Percentiles rank a stretch among this genome's conserved stretches.
phyloP scores from a whole-genome alignment of 2,888 invertebrate genomes.

The Clusia tigrina region DNA sequence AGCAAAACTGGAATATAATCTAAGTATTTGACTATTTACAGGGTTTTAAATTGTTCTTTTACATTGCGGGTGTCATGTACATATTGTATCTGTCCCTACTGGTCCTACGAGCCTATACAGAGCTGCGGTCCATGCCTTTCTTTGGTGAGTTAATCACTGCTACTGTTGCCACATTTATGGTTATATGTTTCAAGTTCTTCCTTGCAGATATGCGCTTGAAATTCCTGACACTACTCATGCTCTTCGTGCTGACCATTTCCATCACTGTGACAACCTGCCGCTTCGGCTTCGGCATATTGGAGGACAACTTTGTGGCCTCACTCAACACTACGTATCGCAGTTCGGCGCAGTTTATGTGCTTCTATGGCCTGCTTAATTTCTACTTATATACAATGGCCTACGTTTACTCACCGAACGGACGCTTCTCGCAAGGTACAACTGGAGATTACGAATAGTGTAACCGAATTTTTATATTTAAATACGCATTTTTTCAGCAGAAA shows the following conservation, averaged over 20 bases:
- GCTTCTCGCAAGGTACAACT: conserved; percentile 81
- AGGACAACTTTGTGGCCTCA: conserved; percentile 93
- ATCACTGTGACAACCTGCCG: conserved; percentile 79
- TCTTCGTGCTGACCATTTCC: conserved; percentile 79
- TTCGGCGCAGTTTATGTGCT: conserved; percentile 94
- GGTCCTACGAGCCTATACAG: conserved; percentile 89
- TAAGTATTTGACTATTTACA: conserved; percentile 64
- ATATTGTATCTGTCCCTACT: conserved; percentile 84
- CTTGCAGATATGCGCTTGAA: conserved; percentile 85
- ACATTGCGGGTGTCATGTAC: conserved; percentile 83
- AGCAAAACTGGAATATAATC: neutral
- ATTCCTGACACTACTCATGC: conserved; percentile 86
- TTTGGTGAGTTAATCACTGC: conserved; percentile 93
- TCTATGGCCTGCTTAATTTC: conserved; percentile 92
- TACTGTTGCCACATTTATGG: neutral
- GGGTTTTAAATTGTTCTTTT: conserved; percentile 92
- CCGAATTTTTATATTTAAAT: neutral
- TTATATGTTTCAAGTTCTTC: neutral
- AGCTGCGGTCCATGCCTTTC: conserved; percentile 95
- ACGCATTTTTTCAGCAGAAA: conserved; percentile 71
- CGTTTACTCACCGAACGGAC: conserved; percentile 87
- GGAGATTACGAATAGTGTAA: neutral
- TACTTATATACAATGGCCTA: conserved; percentile 94
- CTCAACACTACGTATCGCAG: conserved; percentile 87
- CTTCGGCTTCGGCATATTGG: conserved; percentile 88